These are phyloP conservation scores for Spilarctia lutea DNA, from an alignment of 2,888 invertebrate species.

Conservation along the genomic window DNA sequence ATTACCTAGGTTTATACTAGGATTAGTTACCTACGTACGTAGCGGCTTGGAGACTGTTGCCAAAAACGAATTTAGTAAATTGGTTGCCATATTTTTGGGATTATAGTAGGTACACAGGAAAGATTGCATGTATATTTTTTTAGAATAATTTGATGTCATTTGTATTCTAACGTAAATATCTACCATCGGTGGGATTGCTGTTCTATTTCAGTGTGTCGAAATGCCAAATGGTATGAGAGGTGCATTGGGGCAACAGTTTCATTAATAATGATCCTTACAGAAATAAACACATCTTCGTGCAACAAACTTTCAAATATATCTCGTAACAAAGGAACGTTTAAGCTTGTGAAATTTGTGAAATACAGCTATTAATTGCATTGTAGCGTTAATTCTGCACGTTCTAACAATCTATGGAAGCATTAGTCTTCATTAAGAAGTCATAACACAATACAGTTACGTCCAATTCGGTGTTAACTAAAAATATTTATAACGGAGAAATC, in stretches of 20 bases:
- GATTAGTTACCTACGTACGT: slow-evolving; percentile 42
- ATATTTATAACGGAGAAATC: slow-evolving; percentile 55
- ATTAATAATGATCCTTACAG: slow-evolving; percentile 9
- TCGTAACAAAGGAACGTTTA: slow-evolving; percentile 25
- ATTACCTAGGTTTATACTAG: slow-evolving; percentile 63
- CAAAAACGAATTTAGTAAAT: slow-evolving; percentile 52
- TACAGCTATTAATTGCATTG: slow-evolving; percentile 28
- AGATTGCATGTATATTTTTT: slow-evolving; percentile 26
- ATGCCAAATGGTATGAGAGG: slow-evolving; percentile 28
- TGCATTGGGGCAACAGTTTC: slow-evolving; percentile 20
- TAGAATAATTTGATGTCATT: slow-evolving; percentile 30
- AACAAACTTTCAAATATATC: slow-evolving; percentile 15
- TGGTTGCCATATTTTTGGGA: slow-evolving; percentile 40
- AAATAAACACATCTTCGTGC: slow-evolving; percentile 15
- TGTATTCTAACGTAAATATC: slow-evolving; percentile 42
- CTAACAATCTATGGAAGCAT: slow-evolving; percentile 29
- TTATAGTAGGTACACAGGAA: slow-evolving; percentile 8
- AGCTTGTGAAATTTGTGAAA: slow-evolving; percentile 28
- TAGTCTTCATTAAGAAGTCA: slow-evolving; percentile 43
- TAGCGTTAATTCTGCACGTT: slow-evolving; percentile 28
- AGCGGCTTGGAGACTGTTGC: slow-evolving; percentile 42
- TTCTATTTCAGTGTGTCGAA: slow-evolving; percentile 35
- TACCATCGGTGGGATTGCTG: slow-evolving; percentile 23
- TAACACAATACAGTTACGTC: slow-evolving; percentile 42
- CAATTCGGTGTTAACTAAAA: slow-evolving; percentile 40